Conservation (phyloP, 2,797 vertebrate genomes). For the Hydrolagus colliei region DNA sequence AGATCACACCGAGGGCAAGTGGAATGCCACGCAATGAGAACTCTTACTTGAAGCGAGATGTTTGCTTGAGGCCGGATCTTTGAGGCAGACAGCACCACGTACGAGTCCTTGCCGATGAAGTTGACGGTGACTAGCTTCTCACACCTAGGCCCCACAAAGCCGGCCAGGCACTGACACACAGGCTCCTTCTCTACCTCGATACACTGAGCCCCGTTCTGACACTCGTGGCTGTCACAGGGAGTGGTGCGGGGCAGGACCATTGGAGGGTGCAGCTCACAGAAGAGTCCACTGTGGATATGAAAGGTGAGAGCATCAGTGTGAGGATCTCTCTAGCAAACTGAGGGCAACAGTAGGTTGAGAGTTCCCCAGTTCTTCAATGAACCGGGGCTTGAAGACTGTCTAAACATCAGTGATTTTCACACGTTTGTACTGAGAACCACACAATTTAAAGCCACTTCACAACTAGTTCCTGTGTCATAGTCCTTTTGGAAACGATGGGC, state of each 20-base stretch:
- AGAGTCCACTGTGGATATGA: conserved; percentile 63
- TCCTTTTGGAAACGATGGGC: too few species aligned
- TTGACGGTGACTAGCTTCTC: conserved; percentile 85
- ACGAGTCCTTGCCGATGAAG: conserved; percentile 82
- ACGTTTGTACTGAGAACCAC: too few species aligned
- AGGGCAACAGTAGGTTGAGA: too few species aligned
- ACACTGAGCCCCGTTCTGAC: conserved; percentile 86
- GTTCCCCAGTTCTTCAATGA: too few species aligned
- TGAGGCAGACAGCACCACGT: conserved; percentile 72
- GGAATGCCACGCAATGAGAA: neutral
- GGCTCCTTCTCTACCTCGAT: conserved; percentile 76
- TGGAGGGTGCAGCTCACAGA: conserved; percentile 86
- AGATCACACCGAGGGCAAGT: neutral
- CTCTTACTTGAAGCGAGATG: conserved; percentile 83
- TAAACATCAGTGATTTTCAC: too few species aligned
- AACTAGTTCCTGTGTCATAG: too few species aligned
- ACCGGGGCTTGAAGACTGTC: too few species aligned
- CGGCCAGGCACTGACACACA: conserved; percentile 78
- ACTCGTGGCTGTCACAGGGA: conserved; percentile 85
- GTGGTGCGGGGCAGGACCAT: conserved; percentile 95
- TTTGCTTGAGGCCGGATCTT: conserved; percentile 78
- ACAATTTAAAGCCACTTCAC: too few species aligned
- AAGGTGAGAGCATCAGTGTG: neutral
- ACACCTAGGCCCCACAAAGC: conserved; percentile 81
- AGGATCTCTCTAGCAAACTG: too few species aligned